These are phyloP conservation scores for Heteromormyrus szaboi DNA, from an alignment of 2,797 vertebrate genomes.

Conservation along the genomic window DNA sequence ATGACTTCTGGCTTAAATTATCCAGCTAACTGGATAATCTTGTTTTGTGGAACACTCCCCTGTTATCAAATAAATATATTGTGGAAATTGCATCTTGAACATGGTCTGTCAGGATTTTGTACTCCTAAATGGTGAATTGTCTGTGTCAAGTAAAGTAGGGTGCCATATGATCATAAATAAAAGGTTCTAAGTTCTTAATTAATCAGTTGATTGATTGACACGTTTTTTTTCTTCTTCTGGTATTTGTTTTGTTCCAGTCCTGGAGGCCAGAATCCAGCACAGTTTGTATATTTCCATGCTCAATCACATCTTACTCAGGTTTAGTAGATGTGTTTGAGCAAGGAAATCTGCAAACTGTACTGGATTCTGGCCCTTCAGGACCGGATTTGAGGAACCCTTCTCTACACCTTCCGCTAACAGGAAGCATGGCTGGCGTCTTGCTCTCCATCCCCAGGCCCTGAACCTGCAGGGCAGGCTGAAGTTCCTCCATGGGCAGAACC, in stretches of 20 bases:
- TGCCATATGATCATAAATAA: background rate
- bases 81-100: background rate
- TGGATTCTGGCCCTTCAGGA: background rate
- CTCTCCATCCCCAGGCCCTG: conserved; percentile 56
- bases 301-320: background rate
- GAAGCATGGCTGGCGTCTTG: background rate
- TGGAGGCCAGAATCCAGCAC: background rate
- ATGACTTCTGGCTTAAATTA: background rate
- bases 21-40: background rate
- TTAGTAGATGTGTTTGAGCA: background rate
- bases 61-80: background rate
- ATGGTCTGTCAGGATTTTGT: background rate
- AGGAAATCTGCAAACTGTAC: background rate
- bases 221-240: background rate
- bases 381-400: background rate
- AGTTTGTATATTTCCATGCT: background rate
- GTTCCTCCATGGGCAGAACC: conserved; percentile 66
- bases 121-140: background rate
- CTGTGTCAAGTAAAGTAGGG: background rate
- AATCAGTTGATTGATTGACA: background rate
- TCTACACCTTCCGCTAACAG: background rate
- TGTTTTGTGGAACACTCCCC: background rate
- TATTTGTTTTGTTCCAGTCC: background rate
- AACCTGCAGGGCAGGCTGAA: conserved; percentile 68
- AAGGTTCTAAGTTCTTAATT: background rate